These are phyloP conservation scores for Motacilla alba DNA, from an alignment of 2,113 vertebrate species.

Conservation along the genomic window DNA sequence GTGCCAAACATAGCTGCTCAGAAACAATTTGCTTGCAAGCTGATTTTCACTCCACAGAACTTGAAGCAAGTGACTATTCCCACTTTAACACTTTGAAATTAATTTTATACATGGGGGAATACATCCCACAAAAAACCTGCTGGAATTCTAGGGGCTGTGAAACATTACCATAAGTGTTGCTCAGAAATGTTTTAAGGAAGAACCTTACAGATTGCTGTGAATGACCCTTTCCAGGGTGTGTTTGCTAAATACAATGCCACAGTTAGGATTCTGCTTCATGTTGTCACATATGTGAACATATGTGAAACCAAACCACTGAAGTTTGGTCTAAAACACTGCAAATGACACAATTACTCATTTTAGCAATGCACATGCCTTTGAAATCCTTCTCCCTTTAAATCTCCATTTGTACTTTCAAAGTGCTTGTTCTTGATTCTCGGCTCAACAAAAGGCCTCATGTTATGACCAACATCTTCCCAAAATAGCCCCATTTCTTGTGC, in stretches of 20 bases:
- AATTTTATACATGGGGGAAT: slow-evolving; percentile 25
- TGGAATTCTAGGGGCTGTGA: not conserved
- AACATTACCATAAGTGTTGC: not conserved
- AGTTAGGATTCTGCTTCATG: not conserved
- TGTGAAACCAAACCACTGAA: not conserved
- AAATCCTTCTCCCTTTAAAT: not conserved
- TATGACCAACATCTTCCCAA: not conserved
- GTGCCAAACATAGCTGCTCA: slow-evolving; percentile 7
- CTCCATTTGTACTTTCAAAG: not conserved
- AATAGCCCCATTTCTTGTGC: not conserved
- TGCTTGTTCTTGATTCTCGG: not conserved
- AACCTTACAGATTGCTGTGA: not conserved
- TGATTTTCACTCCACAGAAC: slow-evolving; percentile 28
- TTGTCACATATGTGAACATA: not conserved
- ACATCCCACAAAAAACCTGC: slow-evolving; percentile 15
- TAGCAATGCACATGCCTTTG: not conserved
- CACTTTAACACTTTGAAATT: slow-evolving; percentile 37
- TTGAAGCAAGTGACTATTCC: slow-evolving; percentile 12
- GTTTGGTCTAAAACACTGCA: not conserved
- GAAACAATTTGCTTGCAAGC: not conserved
- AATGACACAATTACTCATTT: not conserved
- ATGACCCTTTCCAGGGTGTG: not conserved
- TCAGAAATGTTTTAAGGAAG: not conserved
- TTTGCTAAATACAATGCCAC: not conserved
- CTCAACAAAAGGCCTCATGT: not conserved